These are phyloP conservation scores for Bombus consobrinus DNA, from an alignment of 1,140 invertebrate genomes.

Conservation along the genomic window DNA sequence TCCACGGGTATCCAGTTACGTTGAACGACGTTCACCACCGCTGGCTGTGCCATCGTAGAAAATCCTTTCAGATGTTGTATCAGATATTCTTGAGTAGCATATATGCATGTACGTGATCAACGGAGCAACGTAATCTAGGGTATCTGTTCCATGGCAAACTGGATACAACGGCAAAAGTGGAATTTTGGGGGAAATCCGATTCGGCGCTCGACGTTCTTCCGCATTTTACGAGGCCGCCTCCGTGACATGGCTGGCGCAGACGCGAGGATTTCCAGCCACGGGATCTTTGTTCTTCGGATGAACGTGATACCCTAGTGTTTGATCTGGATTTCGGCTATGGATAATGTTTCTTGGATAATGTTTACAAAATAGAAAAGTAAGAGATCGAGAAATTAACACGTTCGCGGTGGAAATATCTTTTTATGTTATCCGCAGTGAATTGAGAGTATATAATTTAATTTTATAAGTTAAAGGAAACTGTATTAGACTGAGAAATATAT, in stretches of 20 bases:
- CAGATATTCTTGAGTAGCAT: background rate
- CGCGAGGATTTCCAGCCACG: background rate
- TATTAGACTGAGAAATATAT: too few relatives aligned
- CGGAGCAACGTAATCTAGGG: background rate
- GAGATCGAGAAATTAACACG: too few relatives aligned
- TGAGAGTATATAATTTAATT: too few relatives aligned
- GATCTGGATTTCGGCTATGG: background rate
- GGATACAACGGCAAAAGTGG: background rate
- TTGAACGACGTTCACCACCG: background rate
- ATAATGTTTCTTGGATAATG: background rate
- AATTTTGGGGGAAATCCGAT: slow-evolving; percentile 32
- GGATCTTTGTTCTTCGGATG: background rate
- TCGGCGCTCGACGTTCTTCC: background rate
- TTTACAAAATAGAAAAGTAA: background rate
- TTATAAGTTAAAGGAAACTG: too few relatives aligned
- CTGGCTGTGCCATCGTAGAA: background rate
- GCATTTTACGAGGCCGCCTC: slow-evolving; percentile 10
- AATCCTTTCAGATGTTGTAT: slow-evolving; percentile 30
- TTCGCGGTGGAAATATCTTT: too few relatives aligned
- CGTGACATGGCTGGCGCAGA: background rate
- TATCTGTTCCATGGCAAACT: background rate
- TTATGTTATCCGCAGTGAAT: too few relatives aligned
- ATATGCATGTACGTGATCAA: slow-evolving; percentile 20
- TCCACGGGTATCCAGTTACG: background rate
- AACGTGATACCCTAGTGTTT: slow-evolving; percentile 8